These are phyloP conservation scores for Pangasius djambal DNA, from an alignment of 2,797 vertebrate genomes.

Conservation along the genomic window DNA sequence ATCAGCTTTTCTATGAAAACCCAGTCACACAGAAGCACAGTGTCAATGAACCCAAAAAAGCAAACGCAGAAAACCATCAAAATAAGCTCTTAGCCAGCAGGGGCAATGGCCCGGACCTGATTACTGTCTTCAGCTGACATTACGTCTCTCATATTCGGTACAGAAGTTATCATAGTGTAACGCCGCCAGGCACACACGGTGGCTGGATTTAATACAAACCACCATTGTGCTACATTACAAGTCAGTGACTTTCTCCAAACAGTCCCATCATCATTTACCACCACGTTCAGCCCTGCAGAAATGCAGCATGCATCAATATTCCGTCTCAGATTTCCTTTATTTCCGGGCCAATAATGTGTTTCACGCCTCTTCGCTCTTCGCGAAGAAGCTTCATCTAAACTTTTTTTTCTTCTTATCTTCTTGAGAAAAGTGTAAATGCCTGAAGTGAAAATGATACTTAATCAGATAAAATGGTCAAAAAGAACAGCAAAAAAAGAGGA, in stretches of 20 bases:
- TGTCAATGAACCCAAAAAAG: conserved; percentile 52
- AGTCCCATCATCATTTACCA: conserved; percentile 42
- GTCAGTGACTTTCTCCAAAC: conserved; percentile 48
- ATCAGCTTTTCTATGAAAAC: conserved; percentile 47
- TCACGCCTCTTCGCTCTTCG: not conserved
- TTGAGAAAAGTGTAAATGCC: not conserved
- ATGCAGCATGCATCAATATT: conserved; percentile 42
- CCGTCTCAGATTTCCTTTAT: conserved; percentile 5
- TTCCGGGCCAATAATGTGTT: conserved; percentile 11
- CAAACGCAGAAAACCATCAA: conserved; percentile 46
- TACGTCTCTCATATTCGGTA: conserved; percentile 47
- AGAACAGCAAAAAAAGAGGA: not conserved
- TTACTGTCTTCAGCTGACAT: conserved; percentile 54
- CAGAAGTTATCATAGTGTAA: conserved; percentile 54
- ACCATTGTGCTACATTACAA: conserved; percentile 49
- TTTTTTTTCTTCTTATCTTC: not conserved
- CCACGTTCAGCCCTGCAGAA: conserved; percentile 44
- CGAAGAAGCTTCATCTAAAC: not conserved
- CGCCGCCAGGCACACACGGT: conserved; percentile 48
- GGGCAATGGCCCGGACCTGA: conserved; percentile 57
- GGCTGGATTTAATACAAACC: conserved; percentile 50
- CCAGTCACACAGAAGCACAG: conserved; percentile 38
- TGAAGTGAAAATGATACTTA: not conserved
- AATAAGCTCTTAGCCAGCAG: conserved; percentile 59
- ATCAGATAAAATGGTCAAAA: not conserved